phyloP scores from a whole-genome alignment of 2,797 vertebrate species.

The Sebastes trivittatus region DNA sequence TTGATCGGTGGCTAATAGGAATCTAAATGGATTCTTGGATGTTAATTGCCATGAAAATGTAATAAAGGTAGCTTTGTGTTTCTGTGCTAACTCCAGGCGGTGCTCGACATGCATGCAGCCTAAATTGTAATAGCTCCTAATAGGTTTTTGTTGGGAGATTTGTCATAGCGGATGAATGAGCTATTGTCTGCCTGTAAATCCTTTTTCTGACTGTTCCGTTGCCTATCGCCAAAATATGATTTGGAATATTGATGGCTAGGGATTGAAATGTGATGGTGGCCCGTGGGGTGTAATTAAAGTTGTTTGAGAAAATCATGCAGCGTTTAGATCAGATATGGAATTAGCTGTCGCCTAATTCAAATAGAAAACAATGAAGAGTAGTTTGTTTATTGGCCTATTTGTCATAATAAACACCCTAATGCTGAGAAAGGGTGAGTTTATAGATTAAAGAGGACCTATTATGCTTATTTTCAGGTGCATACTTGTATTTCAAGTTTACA shows the following conservation, averaged over 20 bases:
- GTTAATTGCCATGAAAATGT: conserved; percentile 67
- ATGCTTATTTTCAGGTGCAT: no score
- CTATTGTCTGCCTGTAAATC: conserved; percentile 42
- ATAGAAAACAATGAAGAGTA: conserved; percentile 36
- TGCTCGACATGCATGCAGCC: conserved; percentile 32
- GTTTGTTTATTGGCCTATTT: conserved; percentile 1
- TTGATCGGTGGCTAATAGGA: conserved; percentile 58
- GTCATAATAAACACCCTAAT: conserved; percentile 2
- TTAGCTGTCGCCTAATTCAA: conserved; percentile 39
- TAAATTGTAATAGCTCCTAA: conserved; percentile 59
- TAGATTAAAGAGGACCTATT: neutral
- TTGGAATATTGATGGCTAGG: conserved; percentile 48
- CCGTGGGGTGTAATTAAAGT: conserved; percentile 57
- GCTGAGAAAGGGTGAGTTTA: neutral
- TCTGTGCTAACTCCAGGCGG: conserved; percentile 54
- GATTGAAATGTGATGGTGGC: conserved; percentile 43
- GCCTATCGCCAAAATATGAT: conserved; percentile 33
- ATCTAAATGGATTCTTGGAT: conserved; percentile 63
- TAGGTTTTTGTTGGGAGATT: conserved; percentile 60
- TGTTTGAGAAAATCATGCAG: conserved; percentile 50
- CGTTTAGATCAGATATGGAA: conserved; percentile 42
- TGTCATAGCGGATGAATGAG: conserved; percentile 51
- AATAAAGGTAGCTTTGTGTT: conserved; percentile 60
- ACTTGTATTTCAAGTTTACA: no score
- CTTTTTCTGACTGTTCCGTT: conserved; percentile 11